Evolutionary conservation across 2,888 invertebrate species (phyloP).

Genomic region (Germaria angustata): DNA sequence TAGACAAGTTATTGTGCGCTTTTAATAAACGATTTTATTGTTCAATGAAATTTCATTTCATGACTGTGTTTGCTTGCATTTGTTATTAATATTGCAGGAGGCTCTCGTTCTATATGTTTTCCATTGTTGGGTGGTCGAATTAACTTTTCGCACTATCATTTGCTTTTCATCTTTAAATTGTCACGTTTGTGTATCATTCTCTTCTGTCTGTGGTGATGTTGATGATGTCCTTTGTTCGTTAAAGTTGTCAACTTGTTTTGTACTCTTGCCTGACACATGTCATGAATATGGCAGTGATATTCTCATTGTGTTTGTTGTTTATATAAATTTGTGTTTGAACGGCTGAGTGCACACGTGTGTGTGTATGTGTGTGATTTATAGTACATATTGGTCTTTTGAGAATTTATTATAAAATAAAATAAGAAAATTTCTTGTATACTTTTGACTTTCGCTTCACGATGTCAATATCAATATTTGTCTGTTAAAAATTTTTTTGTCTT

Average conservation of each 20-base stretch:
- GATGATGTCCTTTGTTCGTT: slow-evolving; percentile 34
- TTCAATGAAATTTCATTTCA: not conserved
- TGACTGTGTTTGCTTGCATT: too few species aligned
- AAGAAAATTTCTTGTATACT: not conserved
- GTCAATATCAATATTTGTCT: slow-evolving; percentile 24
- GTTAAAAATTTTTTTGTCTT: not conserved
- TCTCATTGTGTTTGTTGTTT: not conserved
- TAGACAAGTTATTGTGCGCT: not conserved
- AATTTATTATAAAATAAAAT: slow-evolving; percentile 13
- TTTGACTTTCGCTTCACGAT: not conserved
- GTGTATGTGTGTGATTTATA: not conserved
- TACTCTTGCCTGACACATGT: slow-evolving; percentile 23
- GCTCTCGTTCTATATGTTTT: slow-evolving; percentile 3
- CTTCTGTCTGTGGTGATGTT: slow-evolving; percentile 2
- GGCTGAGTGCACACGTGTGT: not conserved
- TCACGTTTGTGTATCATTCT: slow-evolving; percentile 34
- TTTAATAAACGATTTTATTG: not conserved
- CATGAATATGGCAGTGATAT: slow-evolving; percentile 5
- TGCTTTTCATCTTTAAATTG: slow-evolving; percentile 55
- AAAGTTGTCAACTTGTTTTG: slow-evolving; percentile 44
- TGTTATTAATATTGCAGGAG: too few species aligned
- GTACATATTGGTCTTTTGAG: slow-evolving; percentile 2
- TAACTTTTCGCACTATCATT: slow-evolving; percentile 35
- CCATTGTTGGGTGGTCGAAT: slow-evolving; percentile 18
- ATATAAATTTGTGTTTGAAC: not conserved